Base-by-base conservation (phyloP, 2,888 invertebrate species). In the Automeris io region DNA sequence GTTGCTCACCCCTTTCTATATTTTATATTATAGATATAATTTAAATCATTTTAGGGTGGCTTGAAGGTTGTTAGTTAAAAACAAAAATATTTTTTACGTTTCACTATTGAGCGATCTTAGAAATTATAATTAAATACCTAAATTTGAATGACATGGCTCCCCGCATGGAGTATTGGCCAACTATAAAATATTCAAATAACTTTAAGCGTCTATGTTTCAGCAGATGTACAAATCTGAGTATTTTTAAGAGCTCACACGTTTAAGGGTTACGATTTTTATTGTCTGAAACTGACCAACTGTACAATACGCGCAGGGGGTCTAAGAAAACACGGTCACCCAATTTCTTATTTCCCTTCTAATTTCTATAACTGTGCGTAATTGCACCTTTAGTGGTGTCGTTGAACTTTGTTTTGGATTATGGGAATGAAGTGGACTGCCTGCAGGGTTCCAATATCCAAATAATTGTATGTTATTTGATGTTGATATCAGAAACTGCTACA, bases 281-380 rank as follows among this genome's bases (percentile, higher is more conserved):
- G 83, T 86, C 72, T 81, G 63, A 54, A 75, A 82, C 82, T 86
- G 86, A 86, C 86, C 86, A 79, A 76, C 71, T 80, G 78, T 79
- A 66, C 49, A 46, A 57, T 57, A 69, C 40, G 55, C 49, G 64
- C 61, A 70, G 78, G 85, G 86, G 77, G 71, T 67, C 70, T 57
- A 57, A 59, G 63, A 64, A 67, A 74, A 74, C 66, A 57, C 70
- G 80, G 82, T 82, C 75, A 79, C 80, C 79, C 71, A 77, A 77
- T 75, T 80, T 66, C 78, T 77, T 62, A 67, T 65, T 66, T 73
- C 72, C 78, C 76, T 74, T 55, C 52, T 40, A 50, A 49, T 54
- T 64, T 61, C 60, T 67, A 60, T 61, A 56, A 61, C 58, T 55
- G 49, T 61, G 55, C 66, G 60, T 82, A 85, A 86, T 85, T 85